Conservation (phyloP, 2,888 invertebrate species). For the Leptothorax acervorum region DNA sequence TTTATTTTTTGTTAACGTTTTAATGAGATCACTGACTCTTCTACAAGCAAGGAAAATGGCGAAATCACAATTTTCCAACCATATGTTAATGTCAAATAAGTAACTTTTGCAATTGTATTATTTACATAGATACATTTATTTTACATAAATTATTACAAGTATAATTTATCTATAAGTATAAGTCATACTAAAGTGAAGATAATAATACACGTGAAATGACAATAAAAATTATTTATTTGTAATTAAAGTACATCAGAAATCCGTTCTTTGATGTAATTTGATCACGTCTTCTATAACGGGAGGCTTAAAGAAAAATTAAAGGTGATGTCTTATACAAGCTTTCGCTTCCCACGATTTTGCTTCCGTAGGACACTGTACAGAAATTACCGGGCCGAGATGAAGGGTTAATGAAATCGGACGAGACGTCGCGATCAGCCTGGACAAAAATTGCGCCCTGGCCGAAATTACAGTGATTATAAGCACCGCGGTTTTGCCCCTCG, state of each 20-base stretch:
- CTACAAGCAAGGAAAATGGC: background rate
- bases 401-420: slow-evolving; percentile 77
- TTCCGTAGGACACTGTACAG: slow-evolving; percentile 37
- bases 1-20: background rate
- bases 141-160: background rate
- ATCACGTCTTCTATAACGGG: background rate
- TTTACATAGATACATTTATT: background rate
- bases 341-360: slow-evolving; percentile 39
- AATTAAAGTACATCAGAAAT: background rate
- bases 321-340: slow-evolving; percentile 31
- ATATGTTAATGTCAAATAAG: background rate
- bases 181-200: background rate
- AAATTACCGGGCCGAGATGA: slow-evolving; percentile 38
- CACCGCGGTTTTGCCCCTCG: slow-evolving; percentile 74
- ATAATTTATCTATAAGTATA: background rate
- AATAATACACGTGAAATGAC: background rate
- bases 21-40: background rate
- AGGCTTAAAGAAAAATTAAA: slow-evolving; percentile 39
- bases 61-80: background rate
- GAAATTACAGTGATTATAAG: slow-evolving; percentile 84
- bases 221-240: background rate
- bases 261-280: background rate
- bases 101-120: background rate
- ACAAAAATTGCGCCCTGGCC: slow-evolving; percentile 78
- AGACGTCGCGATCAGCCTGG: slow-evolving; percentile 73